A percentile compares a stretch with the other conserved stretches of the same genome.
These are phyloP conservation scores for Melanogrammus aeglefinus DNA, from an alignment of 2,797 vertebrate species.

Conservation along the genomic window DNA sequence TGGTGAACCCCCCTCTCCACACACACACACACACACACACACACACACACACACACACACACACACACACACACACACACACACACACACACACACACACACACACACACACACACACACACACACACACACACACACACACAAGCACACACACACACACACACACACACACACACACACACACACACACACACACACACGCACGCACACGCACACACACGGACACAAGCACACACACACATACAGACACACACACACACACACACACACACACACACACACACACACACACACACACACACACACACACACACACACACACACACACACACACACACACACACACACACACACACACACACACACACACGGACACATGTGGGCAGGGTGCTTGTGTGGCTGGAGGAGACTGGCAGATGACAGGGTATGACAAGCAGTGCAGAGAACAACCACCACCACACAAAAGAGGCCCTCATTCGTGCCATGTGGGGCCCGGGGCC, in stretches of 20 bases:
- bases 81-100: not conserved
- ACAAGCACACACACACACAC: not conserved
- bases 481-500: too few species aligned
- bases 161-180: not conserved
- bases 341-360: too few species aligned
- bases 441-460: too few species aligned
- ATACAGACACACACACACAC: too few species aligned
- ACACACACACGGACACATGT: not conserved
- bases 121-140: not conserved
- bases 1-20: constrained; percentile 40
- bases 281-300: too few species aligned
- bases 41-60: not conserved
- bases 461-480: too few species aligned
- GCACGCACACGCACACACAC: not conserved
- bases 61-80: not conserved
- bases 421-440: constrained; percentile 51
- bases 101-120: not conserved
- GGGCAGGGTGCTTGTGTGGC: constrained; percentile 23
- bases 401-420: constrained; percentile 65
- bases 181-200: not conserved
- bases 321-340: not conserved
- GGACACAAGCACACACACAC: not conserved
- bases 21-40: not conserved
- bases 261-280: too few species aligned
- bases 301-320: too few species aligned